Evolutionary conservation across 1,140 invertebrate species (phyloP), one percentile per base, ranked within the genome.

Genomic region (Bursaphelenchus mucronatus): DNA sequence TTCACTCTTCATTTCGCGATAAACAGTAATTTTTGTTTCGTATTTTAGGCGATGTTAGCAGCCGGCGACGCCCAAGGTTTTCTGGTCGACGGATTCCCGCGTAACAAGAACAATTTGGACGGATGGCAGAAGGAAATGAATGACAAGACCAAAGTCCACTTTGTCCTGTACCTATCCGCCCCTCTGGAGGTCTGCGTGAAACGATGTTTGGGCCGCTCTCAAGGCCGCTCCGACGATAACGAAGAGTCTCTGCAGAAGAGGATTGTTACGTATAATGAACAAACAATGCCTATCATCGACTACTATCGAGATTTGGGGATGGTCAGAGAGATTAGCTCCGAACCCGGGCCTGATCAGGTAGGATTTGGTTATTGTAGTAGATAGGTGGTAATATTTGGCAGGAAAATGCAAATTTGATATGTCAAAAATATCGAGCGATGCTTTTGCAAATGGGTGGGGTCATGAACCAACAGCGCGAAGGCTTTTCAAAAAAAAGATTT

Each of bases 41-140:
- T 58, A 0, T 71, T 76, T 19, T 70, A 83, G 85, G 90, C 90
- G 0, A 95, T 95, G 90, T 82, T 67, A 9, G 76, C 75, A 9
- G 80, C 85, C 57, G 85, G 87, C 13, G 86, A 84, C 1, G 86
- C 87, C 19, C 84, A 87, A n/a, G 88, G 89, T 49, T 99, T 98
- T 81, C 84, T 99, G 0, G 90, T 99, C 74, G 96, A 99, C 84
- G 96, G 96, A 8, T 99, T 99, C 82, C 96, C 96, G 39, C 86
- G 96, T 30, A 99, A 97, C 82, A 86, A 94, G 81, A 88, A 98
- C 82, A 99, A 99, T 83, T 83, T 98, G 56, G 88, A 93, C 64
- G 96, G 96, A 1, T 99, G 96, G 96, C 87, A 89, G 45, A 85
- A 87, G 71, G 84, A 86, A 69, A 94, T 98, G 89, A 82, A 85